These are phyloP conservation scores for Reinhardtius hippoglossoides DNA, from an alignment of 2,113 vertebrate species.

Conservation along the genomic window DNA sequence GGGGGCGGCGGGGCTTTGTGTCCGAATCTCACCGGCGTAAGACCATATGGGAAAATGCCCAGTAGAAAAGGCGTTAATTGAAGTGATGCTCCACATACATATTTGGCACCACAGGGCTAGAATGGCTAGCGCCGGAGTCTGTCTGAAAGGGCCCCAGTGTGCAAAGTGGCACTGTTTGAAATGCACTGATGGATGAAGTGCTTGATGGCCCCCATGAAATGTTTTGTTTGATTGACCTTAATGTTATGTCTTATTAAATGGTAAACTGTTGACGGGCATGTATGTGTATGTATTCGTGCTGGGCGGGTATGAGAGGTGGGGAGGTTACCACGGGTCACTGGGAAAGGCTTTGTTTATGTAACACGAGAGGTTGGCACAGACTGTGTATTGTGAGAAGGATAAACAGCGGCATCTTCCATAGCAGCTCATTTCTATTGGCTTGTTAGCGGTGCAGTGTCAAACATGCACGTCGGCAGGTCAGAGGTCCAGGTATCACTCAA, in stretches of 20 bases:
- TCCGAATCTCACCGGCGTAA: neutral
- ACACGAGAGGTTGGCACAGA: slow-evolving; percentile 12
- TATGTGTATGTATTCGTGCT: slow-evolving; percentile 23
- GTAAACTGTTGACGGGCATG: slow-evolving; percentile 38
- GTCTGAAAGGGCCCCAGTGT: slow-evolving; percentile 7
- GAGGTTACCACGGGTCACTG: slow-evolving; percentile 15
- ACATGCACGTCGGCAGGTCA: slow-evolving; percentile 29
- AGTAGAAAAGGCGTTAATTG: slow-evolving; percentile 39
- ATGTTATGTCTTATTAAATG: slow-evolving; percentile 46
- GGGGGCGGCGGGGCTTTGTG: slow-evolving; percentile 1
- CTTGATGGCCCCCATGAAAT: slow-evolving; percentile 24
- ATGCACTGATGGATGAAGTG: slow-evolving; percentile 21
- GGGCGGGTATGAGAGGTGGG: neutral
- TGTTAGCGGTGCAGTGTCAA: slow-evolving; percentile 20
- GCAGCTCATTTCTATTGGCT: slow-evolving; percentile 1
- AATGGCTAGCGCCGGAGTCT: neutral
- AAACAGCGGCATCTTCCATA: slow-evolving; percentile 23
- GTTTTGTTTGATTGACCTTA: slow-evolving; percentile 54
- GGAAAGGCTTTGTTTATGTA: slow-evolving; percentile 31
- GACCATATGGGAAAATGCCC: slow-evolving; percentile 36
- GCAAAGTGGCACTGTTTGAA: slow-evolving; percentile 18
- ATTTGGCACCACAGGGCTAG: neutral
- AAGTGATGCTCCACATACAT: slow-evolving; percentile 7
- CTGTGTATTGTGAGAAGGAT: neutral
- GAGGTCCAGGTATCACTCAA: slow-evolving; percentile 21